Base-by-base conservation (phyloP, 2,113 vertebrate genomes). In the Phrynocephalus versicolor region DNA sequence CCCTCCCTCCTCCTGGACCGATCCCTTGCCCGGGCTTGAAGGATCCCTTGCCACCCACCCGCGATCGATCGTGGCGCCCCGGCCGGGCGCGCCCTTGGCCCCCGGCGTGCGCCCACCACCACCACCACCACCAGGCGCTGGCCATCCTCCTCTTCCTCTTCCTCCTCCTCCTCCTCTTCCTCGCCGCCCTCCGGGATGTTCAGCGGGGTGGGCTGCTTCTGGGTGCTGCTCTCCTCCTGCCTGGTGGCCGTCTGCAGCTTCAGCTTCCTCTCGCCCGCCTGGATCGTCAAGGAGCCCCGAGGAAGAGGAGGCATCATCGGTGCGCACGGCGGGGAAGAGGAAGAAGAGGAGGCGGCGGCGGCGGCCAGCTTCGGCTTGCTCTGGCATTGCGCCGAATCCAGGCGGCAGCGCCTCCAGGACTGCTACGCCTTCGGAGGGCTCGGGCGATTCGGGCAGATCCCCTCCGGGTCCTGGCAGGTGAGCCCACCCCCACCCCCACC, bases 381-480 rank as follows among this genome's bases (percentile, higher is more conserved):
- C 82, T 97, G 97, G 97, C 97, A 97, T 93, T 98, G 98, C 96
- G 92, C 98, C 21, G 96, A 97, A 87, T 95, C 96, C 88, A 87
- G 94, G 92, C 96, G 95, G 92, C 96, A 95, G 82, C 96, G 94
- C 83, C 94, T 95, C 95, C 96, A 95, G 92, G 90, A 94, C 65
- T 98, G 97, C 93, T 97, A 97, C 96, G 96, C 96, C 86, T 96
- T 97, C 88, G 96, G 96, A 25, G 97, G 97, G 57, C 93, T 97
- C 86, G 97, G 96, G 16, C 96, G 88, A 93, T 98, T 98, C 89
- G 95, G 96, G 33, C 96, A 97, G 89, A 98, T 98, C 91, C 97
- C 97, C 27, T 98, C 98, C 88, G 96, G 97, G 85, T 97, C 97
- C 67, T 98, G 98, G 98, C 98, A 98, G 98, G 98, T 98, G 95